Percentiles rank a stretch among this genome's conserved stretches.
Evolutionary conservation across 2,113 vertebrate genomes (phyloP).

Genomic region (Cochlearius cochlearius): DNA sequence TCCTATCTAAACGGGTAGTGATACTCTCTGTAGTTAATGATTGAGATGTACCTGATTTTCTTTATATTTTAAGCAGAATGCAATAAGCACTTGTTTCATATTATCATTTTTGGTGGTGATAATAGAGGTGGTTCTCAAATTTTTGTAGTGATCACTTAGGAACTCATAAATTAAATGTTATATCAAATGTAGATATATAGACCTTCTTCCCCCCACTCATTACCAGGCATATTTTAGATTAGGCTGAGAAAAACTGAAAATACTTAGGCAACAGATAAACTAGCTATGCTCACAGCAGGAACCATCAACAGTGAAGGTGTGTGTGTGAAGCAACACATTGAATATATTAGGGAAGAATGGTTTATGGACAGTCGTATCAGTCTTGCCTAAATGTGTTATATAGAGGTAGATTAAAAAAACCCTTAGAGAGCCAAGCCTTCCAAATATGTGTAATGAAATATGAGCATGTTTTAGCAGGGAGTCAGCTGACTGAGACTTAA

Average conservation of each 20-base stretch:
- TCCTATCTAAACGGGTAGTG: not conserved
- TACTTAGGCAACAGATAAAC: not conserved
- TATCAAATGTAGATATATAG: not conserved
- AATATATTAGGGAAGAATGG: not conserved
- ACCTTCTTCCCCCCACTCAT: rapidly evolving
- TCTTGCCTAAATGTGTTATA: not conserved
- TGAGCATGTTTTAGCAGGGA: not conserved
- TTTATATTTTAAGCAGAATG: not conserved
- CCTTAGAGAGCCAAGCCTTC: not conserved
- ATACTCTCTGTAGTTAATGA: not conserved
- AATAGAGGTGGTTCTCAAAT: not conserved
- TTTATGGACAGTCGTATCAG: not conserved
- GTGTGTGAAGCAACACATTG: not conserved
- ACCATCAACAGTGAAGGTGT: not conserved
- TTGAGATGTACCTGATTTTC: not conserved
- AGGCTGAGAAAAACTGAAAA: not conserved
- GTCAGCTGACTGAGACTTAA: not conserved
- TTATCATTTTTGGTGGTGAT: not conserved
- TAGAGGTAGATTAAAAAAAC: not conserved
- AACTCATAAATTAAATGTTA: not conserved
- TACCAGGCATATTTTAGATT: not conserved
- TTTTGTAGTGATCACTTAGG: not conserved
- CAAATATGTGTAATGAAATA: not conserved
- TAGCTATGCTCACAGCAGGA: not conserved
- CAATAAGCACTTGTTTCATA: not conserved